Percentiles rank a stretch among this genome's conserved stretches.
These are phyloP conservation scores for Malacoraja senta DNA, from an alignment of 2,797 vertebrate species.

Conservation along the genomic window DNA sequence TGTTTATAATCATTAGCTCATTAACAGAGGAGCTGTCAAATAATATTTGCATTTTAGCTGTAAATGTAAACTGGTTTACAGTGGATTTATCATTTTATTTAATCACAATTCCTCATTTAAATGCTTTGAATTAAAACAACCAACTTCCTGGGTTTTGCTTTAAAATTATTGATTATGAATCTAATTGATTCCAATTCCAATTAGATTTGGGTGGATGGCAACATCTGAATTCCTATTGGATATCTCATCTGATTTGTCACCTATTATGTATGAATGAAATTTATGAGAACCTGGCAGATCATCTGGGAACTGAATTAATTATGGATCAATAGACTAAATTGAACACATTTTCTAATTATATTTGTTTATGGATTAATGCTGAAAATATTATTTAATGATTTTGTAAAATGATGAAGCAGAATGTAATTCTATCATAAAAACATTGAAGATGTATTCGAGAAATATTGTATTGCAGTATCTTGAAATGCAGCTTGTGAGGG, in stretches of 20 bases:
- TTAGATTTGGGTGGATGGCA: background rate
- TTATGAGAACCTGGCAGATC: background rate
- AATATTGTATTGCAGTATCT: slow-evolving; percentile 5
- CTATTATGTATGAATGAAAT: background rate
- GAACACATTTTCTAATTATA: background rate
- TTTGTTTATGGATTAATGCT: background rate
- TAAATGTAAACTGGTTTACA: background rate
- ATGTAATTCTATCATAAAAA: background rate
- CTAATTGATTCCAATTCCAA: background rate
- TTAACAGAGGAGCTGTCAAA: background rate
- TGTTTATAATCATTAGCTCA: background rate
- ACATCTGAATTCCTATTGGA: background rate
- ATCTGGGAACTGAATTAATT: background rate
- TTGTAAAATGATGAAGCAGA: background rate
- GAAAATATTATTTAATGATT: background rate
- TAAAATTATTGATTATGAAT: background rate
- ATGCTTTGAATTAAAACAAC: background rate
- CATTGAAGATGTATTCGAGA: background rate
- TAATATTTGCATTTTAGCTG: background rate
- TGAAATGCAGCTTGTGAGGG: background rate
- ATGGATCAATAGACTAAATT: background rate
- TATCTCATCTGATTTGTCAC: background rate
- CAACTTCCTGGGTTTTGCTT: background rate
- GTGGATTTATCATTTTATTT: background rate
- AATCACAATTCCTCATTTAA: background rate